A percentile compares a stretch with the other conserved stretches of the same genome.
Conservation (phyloP, 2,888 invertebrate species). For the Tenthredo amoena region DNA sequence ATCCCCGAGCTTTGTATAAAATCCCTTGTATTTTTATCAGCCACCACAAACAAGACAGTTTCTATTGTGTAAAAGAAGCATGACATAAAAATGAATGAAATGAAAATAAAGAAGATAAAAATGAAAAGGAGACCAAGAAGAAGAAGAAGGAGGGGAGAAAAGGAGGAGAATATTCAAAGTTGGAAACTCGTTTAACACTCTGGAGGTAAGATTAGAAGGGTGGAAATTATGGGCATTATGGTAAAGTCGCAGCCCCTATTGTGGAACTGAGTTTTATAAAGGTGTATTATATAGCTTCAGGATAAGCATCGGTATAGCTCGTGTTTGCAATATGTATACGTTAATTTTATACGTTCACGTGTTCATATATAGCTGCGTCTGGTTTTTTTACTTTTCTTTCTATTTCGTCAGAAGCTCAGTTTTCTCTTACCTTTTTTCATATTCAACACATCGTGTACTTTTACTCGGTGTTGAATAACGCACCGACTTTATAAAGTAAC, state of each 20-base stretch:
- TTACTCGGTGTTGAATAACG: not conserved
- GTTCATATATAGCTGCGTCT: not conserved
- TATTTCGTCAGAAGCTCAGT: not conserved
- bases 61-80: not conserved
- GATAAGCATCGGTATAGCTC: not conserved
- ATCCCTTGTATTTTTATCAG: not conserved
- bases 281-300: not conserved
- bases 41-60: not conserved
- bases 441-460: not conserved
- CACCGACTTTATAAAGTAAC: not conserved
- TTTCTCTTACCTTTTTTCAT: not conserved
- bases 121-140: not conserved
- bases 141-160: not conserved
- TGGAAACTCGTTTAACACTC: slow-evolving; percentile 22
- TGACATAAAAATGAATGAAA: not conserved
- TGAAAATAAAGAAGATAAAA: not conserved
- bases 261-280: not conserved
- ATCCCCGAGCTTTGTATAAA: not conserved
- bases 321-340: not conserved
- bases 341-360: not conserved
- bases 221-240: slow-evolving; percentile 6
- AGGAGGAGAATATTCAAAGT: not conserved
- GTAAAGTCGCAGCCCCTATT: not conserved
- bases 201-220: slow-evolving; percentile 25
- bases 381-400: not conserved